phyloP scores from a whole-genome alignment of 2,888 invertebrate species.

The Drosophila neonasuta region DNA sequence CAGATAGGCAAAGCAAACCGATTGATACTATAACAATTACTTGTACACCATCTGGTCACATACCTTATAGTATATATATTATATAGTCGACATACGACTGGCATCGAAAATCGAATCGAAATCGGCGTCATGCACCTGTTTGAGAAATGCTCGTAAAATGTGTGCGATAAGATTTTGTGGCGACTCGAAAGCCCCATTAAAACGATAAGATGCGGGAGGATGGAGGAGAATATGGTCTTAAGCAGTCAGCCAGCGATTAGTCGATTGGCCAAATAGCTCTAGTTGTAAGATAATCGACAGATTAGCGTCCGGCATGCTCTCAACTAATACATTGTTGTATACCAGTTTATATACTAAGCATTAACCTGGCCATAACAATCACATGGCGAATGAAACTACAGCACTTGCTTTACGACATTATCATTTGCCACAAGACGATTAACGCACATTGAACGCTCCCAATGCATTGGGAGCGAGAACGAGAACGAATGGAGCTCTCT shows the following conservation, averaged over 20 bases:
- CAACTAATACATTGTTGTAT: conserved; percentile 28
- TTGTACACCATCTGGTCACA: conserved; percentile 31
- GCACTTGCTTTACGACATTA: conserved; percentile 48
- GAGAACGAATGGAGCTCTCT: conserved; percentile 11
- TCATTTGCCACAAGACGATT: conserved; percentile 49
- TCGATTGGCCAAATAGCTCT: conserved; percentile 22
- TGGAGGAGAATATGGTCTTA: conserved; percentile 3
- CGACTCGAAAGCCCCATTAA: neutral
- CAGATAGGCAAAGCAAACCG: conserved; percentile 8
- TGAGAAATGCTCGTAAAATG: conserved; percentile 31
- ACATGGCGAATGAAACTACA: conserved; percentile 21
- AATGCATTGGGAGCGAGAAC: conserved; percentile 5
- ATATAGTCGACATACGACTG: conserved; percentile 4
- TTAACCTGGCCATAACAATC: conserved; percentile 14
- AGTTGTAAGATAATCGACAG: conserved; percentile 33
- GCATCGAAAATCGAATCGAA: neutral
- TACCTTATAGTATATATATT: neutral
- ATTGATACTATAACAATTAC: neutral
- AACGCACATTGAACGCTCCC: conserved; percentile 43
- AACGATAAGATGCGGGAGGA: conserved; percentile 31
- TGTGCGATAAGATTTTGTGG: conserved; percentile 41
- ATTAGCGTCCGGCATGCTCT: conserved; percentile 30
- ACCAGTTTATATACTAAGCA: neutral
- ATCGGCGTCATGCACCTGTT: conserved; percentile 40
- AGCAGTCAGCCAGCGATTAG: conserved; percentile 26